These are phyloP conservation scores for Andricus grossulariae DNA, from an alignment of 1,140 invertebrate species.

Conservation along the genomic window DNA sequence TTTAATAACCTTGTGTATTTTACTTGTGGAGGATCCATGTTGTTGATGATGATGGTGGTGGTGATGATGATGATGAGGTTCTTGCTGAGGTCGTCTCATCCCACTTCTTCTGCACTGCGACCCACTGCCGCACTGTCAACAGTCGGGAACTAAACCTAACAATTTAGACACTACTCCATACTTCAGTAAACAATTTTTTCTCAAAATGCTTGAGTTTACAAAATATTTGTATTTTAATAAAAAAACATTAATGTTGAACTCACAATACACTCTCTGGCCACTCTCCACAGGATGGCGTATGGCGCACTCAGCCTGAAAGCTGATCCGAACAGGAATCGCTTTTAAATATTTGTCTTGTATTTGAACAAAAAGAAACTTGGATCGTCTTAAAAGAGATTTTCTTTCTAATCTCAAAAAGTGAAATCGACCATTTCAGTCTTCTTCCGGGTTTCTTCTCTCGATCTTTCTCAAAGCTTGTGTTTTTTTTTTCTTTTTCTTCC, in stretches of 20 bases:
- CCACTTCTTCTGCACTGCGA: slow-evolving; percentile 74
- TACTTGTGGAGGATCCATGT: slow-evolving; percentile 65
- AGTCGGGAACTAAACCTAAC: background rate
- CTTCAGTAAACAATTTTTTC: too few species aligned
- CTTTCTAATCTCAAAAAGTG: background rate
- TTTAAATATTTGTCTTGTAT: background rate
- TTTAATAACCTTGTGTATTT: slow-evolving; percentile 60
- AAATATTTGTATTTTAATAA: too few species aligned
- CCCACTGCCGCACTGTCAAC: slow-evolving; percentile 72
- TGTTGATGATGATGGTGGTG: slow-evolving; percentile 64
- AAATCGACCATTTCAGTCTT: background rate
- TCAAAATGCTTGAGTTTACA: too few species aligned
- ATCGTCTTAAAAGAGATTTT: too few species aligned
- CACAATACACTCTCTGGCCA: slow-evolving; percentile 77
- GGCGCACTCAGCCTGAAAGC: slow-evolving; percentile 63
- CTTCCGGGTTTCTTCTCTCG: background rate
- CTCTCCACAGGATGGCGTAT: slow-evolving; percentile 77
- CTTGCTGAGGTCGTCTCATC: slow-evolving; percentile 75
- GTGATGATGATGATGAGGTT: slow-evolving; percentile 67
- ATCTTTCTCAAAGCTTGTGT: too few species aligned
- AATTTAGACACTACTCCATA: too few species aligned
- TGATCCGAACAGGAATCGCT: background rate
- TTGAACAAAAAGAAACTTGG: background rate
- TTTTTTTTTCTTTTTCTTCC: background rate
- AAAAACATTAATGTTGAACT: slow-evolving; percentile 57